Evolutionary conservation across 2,113 vertebrate species (phyloP).

Genomic region (Scolopax mira): DNA sequence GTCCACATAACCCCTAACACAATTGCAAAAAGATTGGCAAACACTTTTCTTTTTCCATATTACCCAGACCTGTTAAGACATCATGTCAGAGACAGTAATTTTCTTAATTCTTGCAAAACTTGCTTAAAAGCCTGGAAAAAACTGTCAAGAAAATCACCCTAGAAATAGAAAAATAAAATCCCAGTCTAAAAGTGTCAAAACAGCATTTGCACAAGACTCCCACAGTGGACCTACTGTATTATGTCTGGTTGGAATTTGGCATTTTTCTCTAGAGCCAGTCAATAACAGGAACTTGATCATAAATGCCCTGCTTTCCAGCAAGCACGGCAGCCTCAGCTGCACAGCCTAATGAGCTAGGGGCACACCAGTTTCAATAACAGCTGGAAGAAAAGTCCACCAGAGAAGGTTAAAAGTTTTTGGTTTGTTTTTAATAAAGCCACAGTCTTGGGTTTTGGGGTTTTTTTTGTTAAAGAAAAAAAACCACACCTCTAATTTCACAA

Average conservation of each 20-base stretch:
- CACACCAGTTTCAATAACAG: constrained; percentile 68
- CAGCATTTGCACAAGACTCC: neutral
- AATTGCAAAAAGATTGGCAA: neutral
- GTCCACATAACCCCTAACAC: neutral
- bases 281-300: constrained; percentile 95
- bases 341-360: constrained; percentile 54
- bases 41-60: neutral
- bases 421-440: constrained; percentile 34
- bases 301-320: constrained; percentile 87
- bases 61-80: neutral
- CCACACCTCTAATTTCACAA: neutral
- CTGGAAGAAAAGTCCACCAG: constrained; percentile 32
- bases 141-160: neutral
- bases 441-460: neutral
- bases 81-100: neutral
- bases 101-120: constrained; percentile 2
- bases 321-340: constrained; percentile 70
- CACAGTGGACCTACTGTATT: constrained; percentile 61
- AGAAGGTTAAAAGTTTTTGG: constrained; percentile 1
- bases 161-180: constrained; percentile 18
- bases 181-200: constrained; percentile 19
- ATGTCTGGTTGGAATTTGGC: constrained; percentile 59
- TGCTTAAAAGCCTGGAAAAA: neutral
- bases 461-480: neutral
- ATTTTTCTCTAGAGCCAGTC: constrained; percentile 75